Conservation (phyloP, 2,113 vertebrate species). For the Aix galericulata region DNA sequence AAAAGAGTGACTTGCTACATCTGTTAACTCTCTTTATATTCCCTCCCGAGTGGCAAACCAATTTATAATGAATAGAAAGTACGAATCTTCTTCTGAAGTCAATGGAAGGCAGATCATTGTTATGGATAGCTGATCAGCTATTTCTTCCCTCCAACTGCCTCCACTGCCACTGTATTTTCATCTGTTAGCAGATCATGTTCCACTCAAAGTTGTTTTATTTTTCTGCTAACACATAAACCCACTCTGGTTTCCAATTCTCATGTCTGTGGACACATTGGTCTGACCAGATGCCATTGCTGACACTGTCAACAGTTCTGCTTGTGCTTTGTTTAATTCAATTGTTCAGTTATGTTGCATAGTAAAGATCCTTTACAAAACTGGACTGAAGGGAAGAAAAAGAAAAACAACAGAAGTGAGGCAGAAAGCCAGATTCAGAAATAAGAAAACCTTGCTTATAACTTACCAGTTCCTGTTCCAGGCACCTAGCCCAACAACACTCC, state of each 20-base stretch:
- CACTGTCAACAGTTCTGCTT: not conserved
- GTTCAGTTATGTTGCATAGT: not conserved
- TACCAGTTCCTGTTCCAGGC: not conserved
- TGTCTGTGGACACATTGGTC: not conserved
- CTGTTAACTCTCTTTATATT: not conserved
- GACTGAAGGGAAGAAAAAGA: not conserved
- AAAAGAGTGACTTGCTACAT: not conserved
- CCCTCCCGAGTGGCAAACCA: not conserved
- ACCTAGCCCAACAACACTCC: not conserved
- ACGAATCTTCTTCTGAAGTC: not conserved
- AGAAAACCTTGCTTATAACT: not conserved
- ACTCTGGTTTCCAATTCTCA: not conserved
- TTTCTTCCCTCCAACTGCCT: not conserved
- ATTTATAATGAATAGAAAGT: not conserved
- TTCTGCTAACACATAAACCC: not conserved
- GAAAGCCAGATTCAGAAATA: not conserved
- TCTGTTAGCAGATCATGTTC: not conserved
- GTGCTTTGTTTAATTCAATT: not conserved
- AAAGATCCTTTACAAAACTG: not conserved
- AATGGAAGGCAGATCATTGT: not conserved
- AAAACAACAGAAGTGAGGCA: not conserved
- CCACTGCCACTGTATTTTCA: not conserved
- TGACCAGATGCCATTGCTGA: not conserved
- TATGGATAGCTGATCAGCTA: not conserved
- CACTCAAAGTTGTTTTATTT: not conserved